phyloP scores from a whole-genome alignment of 2,797 vertebrate species.

The Aplochiton taeniatus region DNA sequence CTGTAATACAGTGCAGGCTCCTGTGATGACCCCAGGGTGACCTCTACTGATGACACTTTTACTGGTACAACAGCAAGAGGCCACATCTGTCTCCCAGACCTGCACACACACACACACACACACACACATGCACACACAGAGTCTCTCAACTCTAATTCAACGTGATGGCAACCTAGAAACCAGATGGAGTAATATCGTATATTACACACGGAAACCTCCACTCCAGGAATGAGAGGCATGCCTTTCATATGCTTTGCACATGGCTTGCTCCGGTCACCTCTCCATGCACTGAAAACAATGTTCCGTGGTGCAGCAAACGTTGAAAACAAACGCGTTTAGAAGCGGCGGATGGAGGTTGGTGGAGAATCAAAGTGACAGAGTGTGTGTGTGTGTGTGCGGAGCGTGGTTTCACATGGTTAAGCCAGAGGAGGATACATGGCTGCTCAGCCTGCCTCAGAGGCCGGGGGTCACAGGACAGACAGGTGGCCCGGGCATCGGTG shows the following conservation, averaged over 20 bases:
- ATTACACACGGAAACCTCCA: not conserved
- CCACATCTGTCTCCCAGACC: constrained; percentile 52
- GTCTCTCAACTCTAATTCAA: constrained; percentile 47
- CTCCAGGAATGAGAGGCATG: constrained; percentile 52
- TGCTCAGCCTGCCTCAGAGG: constrained; percentile 93
- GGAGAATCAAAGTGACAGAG: constrained; percentile 41
- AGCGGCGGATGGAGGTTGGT: constrained; percentile 35
- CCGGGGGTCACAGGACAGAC: constrained; percentile 89
- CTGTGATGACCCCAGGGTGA: constrained; percentile 25
- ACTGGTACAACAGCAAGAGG: constrained; percentile 48
- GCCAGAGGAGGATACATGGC: constrained; percentile 92
- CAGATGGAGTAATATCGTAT: constrained; percentile 45
- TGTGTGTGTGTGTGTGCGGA: constrained; percentile 28
- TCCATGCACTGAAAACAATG: constrained; percentile 49
- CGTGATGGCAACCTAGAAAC: constrained; percentile 46
- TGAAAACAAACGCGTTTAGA: not conserved
- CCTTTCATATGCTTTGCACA: constrained; percentile 57
- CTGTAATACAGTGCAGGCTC: constrained; percentile 17
- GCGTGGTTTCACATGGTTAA: constrained; percentile 19
- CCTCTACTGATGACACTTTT: constrained; percentile 52
- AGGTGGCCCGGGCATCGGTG: constrained; percentile 90
- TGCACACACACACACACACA: not conserved
- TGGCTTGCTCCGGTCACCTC: constrained; percentile 62
- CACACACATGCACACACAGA: not conserved
- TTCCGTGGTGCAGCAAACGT: constrained; percentile 17